Conservation (phyloP, 1,140 invertebrate genomes). For the Eriocheir sinensis region DNA sequence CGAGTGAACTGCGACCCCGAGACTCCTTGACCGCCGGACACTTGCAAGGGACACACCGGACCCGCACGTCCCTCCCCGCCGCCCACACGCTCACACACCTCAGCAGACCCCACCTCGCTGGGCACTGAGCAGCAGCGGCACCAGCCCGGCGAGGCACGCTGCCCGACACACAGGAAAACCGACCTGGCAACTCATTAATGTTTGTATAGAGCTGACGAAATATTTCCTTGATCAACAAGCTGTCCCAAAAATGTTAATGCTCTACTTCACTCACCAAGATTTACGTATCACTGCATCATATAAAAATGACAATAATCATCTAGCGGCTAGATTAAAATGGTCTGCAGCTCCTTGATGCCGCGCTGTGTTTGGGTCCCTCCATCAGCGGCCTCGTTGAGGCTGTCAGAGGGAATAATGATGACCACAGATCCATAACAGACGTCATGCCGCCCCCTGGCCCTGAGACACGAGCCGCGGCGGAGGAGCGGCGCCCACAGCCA, state of each 20-base stretch:
- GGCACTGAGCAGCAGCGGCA: background rate
- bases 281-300: background rate
- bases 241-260: slow-evolving; percentile 49
- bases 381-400: slow-evolving; percentile 4
- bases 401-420: slow-evolving; percentile 45
- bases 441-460: slow-evolving; percentile 32
- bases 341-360: background rate
- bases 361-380: slow-evolving; percentile 40
- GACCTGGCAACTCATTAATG: slow-evolving; percentile 55
- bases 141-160: background rate
- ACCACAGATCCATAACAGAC: slow-evolving; percentile 44
- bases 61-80: background rate
- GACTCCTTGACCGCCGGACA: background rate
- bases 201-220: slow-evolving; percentile 55
- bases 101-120: background rate
- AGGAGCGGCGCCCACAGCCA: background rate
- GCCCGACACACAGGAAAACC: background rate
- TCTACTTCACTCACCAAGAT: background rate
- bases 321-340: slow-evolving; percentile 7
- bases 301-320: slow-evolving; percentile 29
- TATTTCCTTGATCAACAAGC: slow-evolving; percentile 46
- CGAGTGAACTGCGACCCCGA: background rate
- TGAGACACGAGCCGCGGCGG: background rate
- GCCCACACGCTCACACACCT: background rate
- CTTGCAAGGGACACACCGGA: background rate